Conservation (phyloP, 2,797 vertebrate genomes). For the Oophaga sylvatica region DNA sequence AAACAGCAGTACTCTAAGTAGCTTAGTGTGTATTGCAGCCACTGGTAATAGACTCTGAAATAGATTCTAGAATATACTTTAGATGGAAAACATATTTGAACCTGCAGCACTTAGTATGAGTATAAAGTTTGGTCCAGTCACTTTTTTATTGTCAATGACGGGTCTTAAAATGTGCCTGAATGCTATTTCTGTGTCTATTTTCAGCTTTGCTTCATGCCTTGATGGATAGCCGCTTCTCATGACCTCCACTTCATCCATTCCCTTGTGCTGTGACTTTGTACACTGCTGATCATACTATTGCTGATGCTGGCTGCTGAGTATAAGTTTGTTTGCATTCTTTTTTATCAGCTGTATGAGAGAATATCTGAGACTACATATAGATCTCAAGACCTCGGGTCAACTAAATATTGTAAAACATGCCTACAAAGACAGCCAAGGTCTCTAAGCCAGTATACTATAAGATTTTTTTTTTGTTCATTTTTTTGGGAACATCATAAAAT, state of each 20-base stretch:
- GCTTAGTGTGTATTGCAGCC: no score
- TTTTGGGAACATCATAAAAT: background rate
- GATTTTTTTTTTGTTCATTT: background rate
- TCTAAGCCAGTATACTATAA: background rate
- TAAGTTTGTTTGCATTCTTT: conserved; percentile 7
- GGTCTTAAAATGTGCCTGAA: background rate
- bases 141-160: background rate
- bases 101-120: background rate
- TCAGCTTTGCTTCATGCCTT: background rate
- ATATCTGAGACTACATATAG: conserved; percentile 25
- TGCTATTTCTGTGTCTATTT: conserved; percentile 4
- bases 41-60: background rate
- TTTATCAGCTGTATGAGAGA: background rate
- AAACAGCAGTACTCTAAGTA: no score
- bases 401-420: conserved; percentile 15
- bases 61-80: background rate
- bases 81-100: background rate
- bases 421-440: background rate
- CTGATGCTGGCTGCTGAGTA: conserved; percentile 3
- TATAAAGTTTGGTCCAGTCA: background rate
- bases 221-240: background rate
- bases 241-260: conserved; percentile 25
- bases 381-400: conserved; percentile 1
- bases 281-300: conserved; percentile 5
- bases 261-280: conserved; percentile 17